Percentiles rank a stretch among this genome's conserved stretches.
These are phyloP conservation scores for Clavelina lepadiformis DNA, from an alignment of 23 tunicate species.

Conservation along the genomic window DNA sequence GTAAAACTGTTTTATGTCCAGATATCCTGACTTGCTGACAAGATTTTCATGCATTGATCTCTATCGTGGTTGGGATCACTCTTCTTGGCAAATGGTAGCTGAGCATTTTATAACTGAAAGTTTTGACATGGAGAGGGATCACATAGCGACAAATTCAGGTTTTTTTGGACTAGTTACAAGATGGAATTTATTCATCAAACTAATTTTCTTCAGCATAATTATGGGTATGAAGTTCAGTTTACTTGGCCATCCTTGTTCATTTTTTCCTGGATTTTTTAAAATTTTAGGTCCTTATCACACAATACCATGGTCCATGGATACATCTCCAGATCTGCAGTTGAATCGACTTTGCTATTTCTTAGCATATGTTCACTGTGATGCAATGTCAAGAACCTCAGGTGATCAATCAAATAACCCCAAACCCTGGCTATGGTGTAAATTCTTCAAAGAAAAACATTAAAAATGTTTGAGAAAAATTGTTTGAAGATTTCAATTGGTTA, in stretches of 20 bases:
- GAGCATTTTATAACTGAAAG: conserved; percentile 41
- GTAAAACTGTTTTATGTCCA: conserved; percentile 4
- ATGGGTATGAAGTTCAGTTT: too few species aligned
- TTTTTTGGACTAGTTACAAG: too few species aligned
- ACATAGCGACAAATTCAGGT: too few species aligned
- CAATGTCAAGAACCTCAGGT: conserved; percentile 39
- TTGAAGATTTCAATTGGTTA: too few species aligned
- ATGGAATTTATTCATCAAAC: too few species aligned
- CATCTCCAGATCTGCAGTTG: conserved; percentile 25
- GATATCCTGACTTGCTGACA: conserved; percentile 72
- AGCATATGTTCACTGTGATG: conserved; percentile 58
- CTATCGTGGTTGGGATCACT: conserved; percentile 57
- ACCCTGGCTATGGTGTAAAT: too few species aligned
- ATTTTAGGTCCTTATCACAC: neutral
- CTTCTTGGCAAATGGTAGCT: conserved; percentile 52
- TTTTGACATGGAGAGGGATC: too few species aligned
- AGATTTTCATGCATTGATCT: conserved; percentile 66
- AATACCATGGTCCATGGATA: conserved; percentile 42
- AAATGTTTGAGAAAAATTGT: too few species aligned
- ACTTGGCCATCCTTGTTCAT: too few species aligned
- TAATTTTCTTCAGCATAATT: too few species aligned
- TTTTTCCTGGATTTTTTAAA: neutral
- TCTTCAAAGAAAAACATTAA: too few species aligned
- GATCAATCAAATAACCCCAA: too few species aligned
- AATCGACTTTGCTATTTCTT: conserved; percentile 39